Conservation (phyloP, 2,113 vertebrate genomes). For the Bettongia penicillata region DNA sequence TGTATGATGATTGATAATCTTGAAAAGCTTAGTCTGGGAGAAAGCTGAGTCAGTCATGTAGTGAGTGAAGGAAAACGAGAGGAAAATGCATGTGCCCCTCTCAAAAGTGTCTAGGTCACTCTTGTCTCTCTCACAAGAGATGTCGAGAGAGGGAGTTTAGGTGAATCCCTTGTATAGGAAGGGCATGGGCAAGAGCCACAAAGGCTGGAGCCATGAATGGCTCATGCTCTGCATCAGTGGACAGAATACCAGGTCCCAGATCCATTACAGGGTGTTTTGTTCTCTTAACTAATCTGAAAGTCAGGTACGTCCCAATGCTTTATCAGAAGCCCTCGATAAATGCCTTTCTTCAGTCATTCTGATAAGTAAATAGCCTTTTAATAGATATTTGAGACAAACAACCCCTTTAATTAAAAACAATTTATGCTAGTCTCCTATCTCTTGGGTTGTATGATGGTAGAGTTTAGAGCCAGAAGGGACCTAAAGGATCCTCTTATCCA, state of each 20-base stretch:
- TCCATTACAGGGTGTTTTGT: background rate
- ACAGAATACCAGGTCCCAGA: background rate
- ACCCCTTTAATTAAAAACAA: conserved; percentile 6
- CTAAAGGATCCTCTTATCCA: background rate
- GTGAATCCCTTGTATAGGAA: background rate
- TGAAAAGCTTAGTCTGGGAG: background rate
- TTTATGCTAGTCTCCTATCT: background rate
- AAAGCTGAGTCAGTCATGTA: background rate
- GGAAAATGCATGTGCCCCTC: background rate
- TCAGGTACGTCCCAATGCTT: background rate
- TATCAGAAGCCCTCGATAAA: background rate
- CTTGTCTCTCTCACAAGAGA: background rate
- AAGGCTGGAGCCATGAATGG: background rate
- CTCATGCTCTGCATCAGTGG: background rate
- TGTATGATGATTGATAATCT: background rate
- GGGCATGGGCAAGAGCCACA: background rate
- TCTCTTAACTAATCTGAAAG: background rate
- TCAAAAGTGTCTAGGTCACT: too few species aligned
- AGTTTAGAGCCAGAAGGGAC: background rate
- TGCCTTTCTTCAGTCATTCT: background rate
- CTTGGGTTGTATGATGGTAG: background rate
- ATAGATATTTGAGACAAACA: background rate
- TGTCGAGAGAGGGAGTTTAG: background rate
- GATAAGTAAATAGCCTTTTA: background rate
- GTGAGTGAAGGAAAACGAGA: background rate